These are phyloP conservation scores for Cyclophora albipunctata DNA, from an alignment of 2,888 invertebrate species.

Conservation along the genomic window DNA sequence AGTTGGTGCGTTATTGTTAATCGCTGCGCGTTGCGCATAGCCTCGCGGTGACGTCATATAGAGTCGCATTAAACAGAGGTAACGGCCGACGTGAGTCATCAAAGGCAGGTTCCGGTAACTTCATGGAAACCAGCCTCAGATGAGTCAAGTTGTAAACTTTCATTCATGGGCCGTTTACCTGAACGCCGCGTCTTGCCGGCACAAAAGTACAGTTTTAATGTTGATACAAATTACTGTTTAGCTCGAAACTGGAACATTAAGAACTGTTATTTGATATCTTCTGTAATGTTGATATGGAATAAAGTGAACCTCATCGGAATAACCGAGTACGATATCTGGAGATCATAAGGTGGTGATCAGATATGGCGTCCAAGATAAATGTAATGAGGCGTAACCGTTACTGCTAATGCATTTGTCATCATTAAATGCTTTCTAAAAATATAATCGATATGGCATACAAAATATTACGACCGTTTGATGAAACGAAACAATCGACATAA, in stretches of 20 bases:
- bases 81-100: conserved; percentile 20
- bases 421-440: conserved; percentile 25
- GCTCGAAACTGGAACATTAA: too few species aligned
- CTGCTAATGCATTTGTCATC: too few species aligned
- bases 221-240: background rate
- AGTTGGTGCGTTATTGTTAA: conserved; percentile 43
- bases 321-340: too few species aligned
- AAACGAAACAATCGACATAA: conserved; percentile 23
- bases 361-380: too few species aligned
- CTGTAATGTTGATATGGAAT: too few species aligned
- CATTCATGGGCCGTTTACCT: conserved; percentile 20
- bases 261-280: too few species aligned
- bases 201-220: background rate
- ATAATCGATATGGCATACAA: conserved; percentile 22
- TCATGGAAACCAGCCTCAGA: conserved; percentile 18
- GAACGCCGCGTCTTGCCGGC: background rate
- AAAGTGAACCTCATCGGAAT: too few species aligned
- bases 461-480: conserved; percentile 11
- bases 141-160: conserved; percentile 24
- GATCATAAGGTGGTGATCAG: too few species aligned
- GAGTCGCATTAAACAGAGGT: conserved; percentile 2
- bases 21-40: conserved; percentile 25
- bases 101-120: conserved; percentile 28
- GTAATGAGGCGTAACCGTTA: too few species aligned
- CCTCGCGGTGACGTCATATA: background rate